Evolutionary conservation across 2,797 vertebrate species (phyloP), one percentile per base, ranked within the genome.

Genomic region (Hydrolagus colliei): DNA sequence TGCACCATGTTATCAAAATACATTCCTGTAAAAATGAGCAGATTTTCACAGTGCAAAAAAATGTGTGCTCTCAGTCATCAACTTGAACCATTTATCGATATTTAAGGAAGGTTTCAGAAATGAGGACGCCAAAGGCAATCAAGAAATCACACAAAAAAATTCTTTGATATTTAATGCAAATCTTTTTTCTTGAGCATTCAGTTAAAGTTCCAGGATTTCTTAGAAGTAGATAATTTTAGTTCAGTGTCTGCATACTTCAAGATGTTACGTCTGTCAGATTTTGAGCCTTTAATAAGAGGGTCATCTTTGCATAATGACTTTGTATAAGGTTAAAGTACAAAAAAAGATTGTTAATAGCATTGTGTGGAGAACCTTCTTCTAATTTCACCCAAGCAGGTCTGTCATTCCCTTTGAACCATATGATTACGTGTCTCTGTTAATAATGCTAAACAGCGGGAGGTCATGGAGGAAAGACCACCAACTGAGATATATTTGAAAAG

Each of bases 391-490:
- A 71, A 71, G 65, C 79, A 84, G 65, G 79, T 52, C 87, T 89
- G 90, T 90, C 90, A 90, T 87, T 87, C 85, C 41, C 35, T 85
- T 84, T 67, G 72, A 86, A 88, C 73, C 18, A 88, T 85, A 89
- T 90, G 71, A 84, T 84, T 71, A 84, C 5, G 16, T 86, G 68
- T 22, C 35, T 67, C 77, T 72, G 85, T 86, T 75, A 22, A 32
- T 79, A 80, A 72, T 62, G 41, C 85, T 87, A 35, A 72, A 41
- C 62, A 16, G 11, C 20, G 32, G 79, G 86, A 84, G 86, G 35
- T 73, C 61, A 85, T 65, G 32, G 65, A 20, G 75, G 72, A 88
- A 27, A 20, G 86, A 65, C 76, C 86, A 61, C 86, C 86, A 74
- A 74, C 86, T 82, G 85, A 41, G 85, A 27, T 85, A 59, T 72